Evolutionary conservation across 2,797 vertebrate genomes (phyloP), one percentile per base, ranked within the genome.

Genomic region (Alauda arvensis): DNA sequence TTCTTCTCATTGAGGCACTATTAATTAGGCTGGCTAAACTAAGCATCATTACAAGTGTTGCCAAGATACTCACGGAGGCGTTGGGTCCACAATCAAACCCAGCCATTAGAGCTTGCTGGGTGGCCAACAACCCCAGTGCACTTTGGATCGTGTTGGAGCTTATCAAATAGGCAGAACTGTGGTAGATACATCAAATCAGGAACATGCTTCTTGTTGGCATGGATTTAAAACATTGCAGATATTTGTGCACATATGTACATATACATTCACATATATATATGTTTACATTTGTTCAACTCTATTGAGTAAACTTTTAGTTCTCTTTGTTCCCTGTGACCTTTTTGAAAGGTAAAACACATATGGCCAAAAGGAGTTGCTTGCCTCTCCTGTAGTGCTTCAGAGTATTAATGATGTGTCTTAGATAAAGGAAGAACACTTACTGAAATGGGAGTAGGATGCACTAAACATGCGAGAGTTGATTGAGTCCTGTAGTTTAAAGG

Each of bases 1-100:
- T 43, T 89, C 90, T 86, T 90, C 74, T 90, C 70, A 51, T 63
- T 78, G 85, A 89, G 76, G 52, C 53, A 26, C 77, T 81, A 28
- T 91, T 93, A 95, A 94, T 95, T 93, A 89, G 87, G n/a, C 74
- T 87, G 83, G 67, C 67, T 83, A 63, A 91, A 69, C 67, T 78
- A 57, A 90, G 77, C 49, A 57, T 60, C 68, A 40, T 78, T 83
- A 57, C 16, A 78, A 88, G 67, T 55, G 82, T 91, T 94, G 93
- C 90, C 94, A 94, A 88, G 88, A 85, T 90, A 67, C 88, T 85
- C 3, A 3, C 2, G 28, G 83, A 88, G 84, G 60, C 6, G 1
- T 83, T 2, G 16, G 67, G 71, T 88, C 77, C 81, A 71, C 84
- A 85, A 20, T 87, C 84, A 85, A 90, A 94, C 67, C 72, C 79